Percentiles rank a stretch among this genome's conserved stretches.
Evolutionary conservation across 2,113 vertebrate species (phyloP).

Genomic region (Neodon shergylaensis): DNA sequence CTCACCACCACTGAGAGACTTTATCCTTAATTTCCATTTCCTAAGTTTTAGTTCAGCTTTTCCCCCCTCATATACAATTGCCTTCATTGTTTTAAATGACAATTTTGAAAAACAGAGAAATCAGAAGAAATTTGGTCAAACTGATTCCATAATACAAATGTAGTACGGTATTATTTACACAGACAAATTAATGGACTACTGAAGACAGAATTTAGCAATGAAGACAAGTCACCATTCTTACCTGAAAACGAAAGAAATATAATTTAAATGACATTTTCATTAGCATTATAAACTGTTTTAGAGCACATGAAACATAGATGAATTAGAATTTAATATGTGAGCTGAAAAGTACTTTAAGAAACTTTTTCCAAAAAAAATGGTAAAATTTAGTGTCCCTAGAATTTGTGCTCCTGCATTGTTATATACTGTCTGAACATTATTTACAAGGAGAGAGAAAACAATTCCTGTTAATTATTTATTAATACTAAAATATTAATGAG

Average conservation of each 20-base stretch:
- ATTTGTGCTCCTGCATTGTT: conserved; percentile 56
- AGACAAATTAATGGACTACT: neutral
- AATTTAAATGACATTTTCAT: conserved; percentile 65
- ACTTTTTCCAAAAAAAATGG: conserved; percentile 41
- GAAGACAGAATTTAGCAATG: neutral
- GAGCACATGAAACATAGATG: conserved; percentile 57
- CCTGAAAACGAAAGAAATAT: neutral
- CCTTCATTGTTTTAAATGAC: neutral
- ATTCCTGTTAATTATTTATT: conserved; percentile 82
- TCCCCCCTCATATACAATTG: neutral
- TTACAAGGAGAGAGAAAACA: conserved; percentile 71
- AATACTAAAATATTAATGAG: conserved; percentile 83
- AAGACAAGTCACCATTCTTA: neutral
- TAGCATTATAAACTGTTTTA: conserved; percentile 71
- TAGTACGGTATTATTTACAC: neutral
- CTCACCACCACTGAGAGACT: neutral
- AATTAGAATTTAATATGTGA: conserved; percentile 70
- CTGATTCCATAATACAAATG: neutral
- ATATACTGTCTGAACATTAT: conserved; percentile 74
- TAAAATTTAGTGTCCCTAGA: conserved; percentile 33
- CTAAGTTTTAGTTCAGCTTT: neutral
- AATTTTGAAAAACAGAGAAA: neutral
- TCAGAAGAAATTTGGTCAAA: neutral
- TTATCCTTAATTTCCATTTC: neutral
- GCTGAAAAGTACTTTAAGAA: conserved; percentile 69